phyloP scores from a whole-genome alignment of 1,140 invertebrate species.

The Plodia interpunctella region DNA sequence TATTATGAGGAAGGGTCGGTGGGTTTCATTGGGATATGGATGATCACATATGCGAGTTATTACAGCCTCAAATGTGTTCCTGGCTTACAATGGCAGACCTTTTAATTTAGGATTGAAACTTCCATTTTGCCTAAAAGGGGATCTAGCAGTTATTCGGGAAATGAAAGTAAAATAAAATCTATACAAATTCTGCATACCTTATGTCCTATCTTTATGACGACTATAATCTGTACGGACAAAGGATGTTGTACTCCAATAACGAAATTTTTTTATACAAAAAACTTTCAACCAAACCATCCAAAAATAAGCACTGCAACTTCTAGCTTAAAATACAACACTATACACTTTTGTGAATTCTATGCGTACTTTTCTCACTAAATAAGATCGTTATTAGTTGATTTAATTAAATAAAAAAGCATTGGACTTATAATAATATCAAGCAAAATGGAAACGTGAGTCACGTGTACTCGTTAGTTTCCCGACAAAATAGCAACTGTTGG shows the following conservation, averaged over 20 bases:
- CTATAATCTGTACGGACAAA: no score
- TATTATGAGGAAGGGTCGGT: conserved; percentile 34
- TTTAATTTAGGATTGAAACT: conserved; percentile 23
- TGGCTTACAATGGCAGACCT: conserved; percentile 19
- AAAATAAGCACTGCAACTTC: no score
- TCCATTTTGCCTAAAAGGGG: conserved; percentile 19
- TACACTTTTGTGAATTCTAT: no score
- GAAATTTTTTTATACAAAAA: no score
- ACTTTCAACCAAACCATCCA: no score
- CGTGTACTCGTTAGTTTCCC: neutral
- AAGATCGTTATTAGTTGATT: no score
- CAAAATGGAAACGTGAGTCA: neutral
- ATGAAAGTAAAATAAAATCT: neutral
- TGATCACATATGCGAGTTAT: conserved; percentile 38
- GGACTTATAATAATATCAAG: neutral
- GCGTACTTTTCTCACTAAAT: no score
- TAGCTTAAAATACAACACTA: no score
- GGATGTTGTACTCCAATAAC: no score
- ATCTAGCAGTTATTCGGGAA: conserved; percentile 13
- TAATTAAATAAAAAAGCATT: neutral
- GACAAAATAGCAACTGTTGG: neutral
- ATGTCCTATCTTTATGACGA: no score
- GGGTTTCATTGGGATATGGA: conserved; percentile 31
- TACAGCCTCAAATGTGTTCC: conserved; percentile 18
- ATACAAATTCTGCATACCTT: neutral